Percentiles rank a stretch among this genome's conserved stretches.
Conservation (phyloP, 1,140 invertebrate species). For the Lasioglossum albipes region DNA sequence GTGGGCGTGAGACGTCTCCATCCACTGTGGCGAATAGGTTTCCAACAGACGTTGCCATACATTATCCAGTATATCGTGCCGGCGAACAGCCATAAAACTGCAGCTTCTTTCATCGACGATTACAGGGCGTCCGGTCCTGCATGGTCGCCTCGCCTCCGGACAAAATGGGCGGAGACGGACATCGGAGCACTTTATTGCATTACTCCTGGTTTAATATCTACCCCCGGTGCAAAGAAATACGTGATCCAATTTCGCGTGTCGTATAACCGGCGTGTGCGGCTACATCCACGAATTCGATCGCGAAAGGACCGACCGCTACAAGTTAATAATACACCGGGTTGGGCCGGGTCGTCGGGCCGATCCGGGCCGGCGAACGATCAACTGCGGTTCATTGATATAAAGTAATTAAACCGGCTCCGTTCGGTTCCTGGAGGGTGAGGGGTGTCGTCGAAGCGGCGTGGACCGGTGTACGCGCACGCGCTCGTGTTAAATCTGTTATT, state of each 20-base stretch:
- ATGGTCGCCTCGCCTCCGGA: neutral
- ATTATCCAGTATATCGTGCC: conserved; percentile 36
- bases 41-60: conserved; percentile 16
- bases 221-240: conserved; percentile 46
- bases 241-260: conserved; percentile 39
- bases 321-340: conserved; percentile 9
- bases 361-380: conserved; percentile 6
- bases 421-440: neutral
- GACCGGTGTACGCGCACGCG: neutral
- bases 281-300: neutral
- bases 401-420: conserved; percentile 42
- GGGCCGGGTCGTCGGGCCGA: neutral
- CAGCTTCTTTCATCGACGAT: conserved; percentile 25
- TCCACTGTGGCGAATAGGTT: neutral
- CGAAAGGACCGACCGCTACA: neutral
- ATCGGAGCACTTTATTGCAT: conserved; percentile 36
- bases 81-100: neutral
- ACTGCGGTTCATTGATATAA: conserved; percentile 47
- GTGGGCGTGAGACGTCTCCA: neutral
- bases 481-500: conserved; percentile 20
- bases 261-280: neutral
- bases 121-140: neutral
- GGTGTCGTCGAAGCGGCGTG: neutral
- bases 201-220: conserved; percentile 36
- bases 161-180: neutral